Evolutionary conservation across 2,888 invertebrate genomes (phyloP), one percentile per base, ranked within the genome.

Genomic region (Parthenolecanium corni): DNA sequence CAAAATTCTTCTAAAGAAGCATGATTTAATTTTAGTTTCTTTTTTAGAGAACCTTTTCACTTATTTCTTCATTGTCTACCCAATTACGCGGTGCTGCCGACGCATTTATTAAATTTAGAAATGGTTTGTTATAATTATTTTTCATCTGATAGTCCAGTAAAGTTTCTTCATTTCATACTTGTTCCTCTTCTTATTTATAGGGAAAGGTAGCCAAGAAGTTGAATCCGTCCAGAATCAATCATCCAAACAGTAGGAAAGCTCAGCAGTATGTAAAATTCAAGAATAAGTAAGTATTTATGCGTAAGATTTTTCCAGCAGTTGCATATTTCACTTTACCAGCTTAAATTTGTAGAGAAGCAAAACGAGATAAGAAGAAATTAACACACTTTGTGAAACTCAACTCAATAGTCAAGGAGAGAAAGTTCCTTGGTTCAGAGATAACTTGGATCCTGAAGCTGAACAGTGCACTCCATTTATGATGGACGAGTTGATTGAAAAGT

Each of bases 161-260:
- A n/a, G n/a, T n/a, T n/a, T n/a, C n/a, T n/a, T n/a, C n/a, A n/a
- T n/a, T n/a, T n/a, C n/a, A n/a, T n/a, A n/a, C n/a, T n/a, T n/a
- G n/a, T 16, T 18, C 44, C 4, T 16, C 14, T 16, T 42, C 3
- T 42, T 14, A 31, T 46, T 58, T 53, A 47, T 36, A 66, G 66
- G 66, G 52, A 12, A 66, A 66, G 63, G 57, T 53, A 12, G 42
- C 25, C 23, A 52, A 52, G 36, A 66, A 63, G 36, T 42, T 65
- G 4, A 65, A 58, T 40, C 49, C 57, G 24, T 18, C 62, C n/a
- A 66, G 51, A 47, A 65, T 64, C 2, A 65, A 71, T 69, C 91
- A 91, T 75, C 91, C 91, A 1, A 89, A 89, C 73, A 90, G 90
- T 69, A 79, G 91, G 67, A 89, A 87, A 76, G 86, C 88, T 0